A percentile compares a stretch with the other conserved stretches of the same genome.
phyloP scores from a whole-genome alignment of 2,113 vertebrate species.

The Engystomops pustulosus region DNA sequence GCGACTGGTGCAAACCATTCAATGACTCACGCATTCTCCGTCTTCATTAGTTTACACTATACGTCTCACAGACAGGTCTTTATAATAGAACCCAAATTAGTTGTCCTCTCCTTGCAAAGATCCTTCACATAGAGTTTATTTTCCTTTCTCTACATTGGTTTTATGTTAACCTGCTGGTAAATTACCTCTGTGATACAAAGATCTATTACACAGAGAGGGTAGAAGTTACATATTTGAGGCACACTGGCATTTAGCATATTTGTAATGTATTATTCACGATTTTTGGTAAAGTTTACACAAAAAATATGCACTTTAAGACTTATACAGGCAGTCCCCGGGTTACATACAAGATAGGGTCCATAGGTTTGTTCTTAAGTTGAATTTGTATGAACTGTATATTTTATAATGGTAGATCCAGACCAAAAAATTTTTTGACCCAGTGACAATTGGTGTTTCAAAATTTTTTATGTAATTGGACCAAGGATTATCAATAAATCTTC shows the following conservation, averaged over 20 bases:
- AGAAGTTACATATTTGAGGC: background rate
- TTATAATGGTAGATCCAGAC: no score
- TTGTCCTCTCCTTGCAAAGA: slow-evolving; percentile 66
- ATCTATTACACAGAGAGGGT: background rate
- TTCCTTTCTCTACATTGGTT: slow-evolving; percentile 48
- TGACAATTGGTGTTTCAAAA: no score
- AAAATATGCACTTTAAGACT: no score
- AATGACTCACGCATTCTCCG: slow-evolving; percentile 31
- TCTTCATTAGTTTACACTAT: slow-evolving; percentile 57
- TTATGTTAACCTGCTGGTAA: slow-evolving; percentile 59
- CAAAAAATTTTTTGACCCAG: no score
- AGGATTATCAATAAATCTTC: no score
- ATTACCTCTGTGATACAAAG: background rate
- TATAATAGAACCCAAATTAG: slow-evolving; percentile 69
- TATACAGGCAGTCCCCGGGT: no score
- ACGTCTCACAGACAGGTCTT: slow-evolving; percentile 62
- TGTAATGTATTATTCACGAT: no score
- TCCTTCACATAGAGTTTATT: slow-evolving; percentile 62
- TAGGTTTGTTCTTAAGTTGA: no score
- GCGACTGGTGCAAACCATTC: background rate
- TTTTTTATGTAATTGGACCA: no score
- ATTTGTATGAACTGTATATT: no score
- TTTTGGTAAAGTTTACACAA: no score
- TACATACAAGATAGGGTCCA: no score
- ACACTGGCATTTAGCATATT: background rate